phyloP scores from a whole-genome alignment of 2,113 vertebrate genomes.

The Tor tambroides region DNA sequence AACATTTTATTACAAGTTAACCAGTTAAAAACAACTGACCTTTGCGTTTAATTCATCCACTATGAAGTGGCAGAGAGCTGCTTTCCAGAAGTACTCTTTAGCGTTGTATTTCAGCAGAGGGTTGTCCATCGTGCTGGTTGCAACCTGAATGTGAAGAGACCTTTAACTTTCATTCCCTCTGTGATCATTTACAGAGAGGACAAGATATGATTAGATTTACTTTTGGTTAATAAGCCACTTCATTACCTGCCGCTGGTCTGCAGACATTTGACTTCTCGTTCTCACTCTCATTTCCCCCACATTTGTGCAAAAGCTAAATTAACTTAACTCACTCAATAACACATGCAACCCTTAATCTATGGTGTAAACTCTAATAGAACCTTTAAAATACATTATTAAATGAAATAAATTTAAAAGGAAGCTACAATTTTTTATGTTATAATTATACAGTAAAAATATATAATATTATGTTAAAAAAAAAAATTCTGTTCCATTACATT shows the following conservation, averaged over 20 bases:
- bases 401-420: no score
- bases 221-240: neutral
- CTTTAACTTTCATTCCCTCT: neutral
- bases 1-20: neutral
- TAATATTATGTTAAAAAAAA: no score
- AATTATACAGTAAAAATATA: no score
- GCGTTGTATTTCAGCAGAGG: conserved; percentile 96
- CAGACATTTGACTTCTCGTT: neutral
- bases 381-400: no score
- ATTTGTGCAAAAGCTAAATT: neutral
- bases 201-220: neutral
- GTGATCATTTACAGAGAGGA: neutral
- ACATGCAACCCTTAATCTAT: no score
- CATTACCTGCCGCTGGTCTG: neutral
- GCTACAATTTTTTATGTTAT: no score
- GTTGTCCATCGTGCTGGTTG: conserved; percentile 96
- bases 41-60: conserved; percentile 98
- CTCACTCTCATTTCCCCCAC: neutral
- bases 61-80: conserved; percentile 96
- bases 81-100: conserved; percentile 99
- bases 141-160: conserved; percentile 77
- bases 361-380: no score
- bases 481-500: neutral
- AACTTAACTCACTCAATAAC: neutral
- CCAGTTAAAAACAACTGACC: conserved; percentile 69